Evolutionary conservation across 2,113 vertebrate genomes (phyloP).

Genomic region (Dromaius novaehollandiae): DNA sequence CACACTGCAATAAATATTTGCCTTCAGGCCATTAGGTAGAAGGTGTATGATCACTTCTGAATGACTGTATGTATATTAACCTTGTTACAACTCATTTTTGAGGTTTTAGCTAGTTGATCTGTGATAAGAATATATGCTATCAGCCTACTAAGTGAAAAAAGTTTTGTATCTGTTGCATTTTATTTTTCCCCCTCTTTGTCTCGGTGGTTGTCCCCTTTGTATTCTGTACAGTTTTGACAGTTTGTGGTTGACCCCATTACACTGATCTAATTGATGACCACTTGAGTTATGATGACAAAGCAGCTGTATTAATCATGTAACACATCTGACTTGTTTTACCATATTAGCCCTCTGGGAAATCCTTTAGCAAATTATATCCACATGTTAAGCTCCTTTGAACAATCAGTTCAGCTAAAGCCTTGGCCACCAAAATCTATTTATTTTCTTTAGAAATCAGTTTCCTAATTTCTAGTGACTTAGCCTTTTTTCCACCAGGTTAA

Average conservation of each 20-base stretch:
- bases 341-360: slow-evolving; percentile 36
- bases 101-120: not conserved
- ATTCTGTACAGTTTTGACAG: slow-evolving; percentile 6
- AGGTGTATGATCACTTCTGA: not conserved
- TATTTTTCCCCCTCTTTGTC: not conserved
- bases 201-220: not conserved
- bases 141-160: not conserved
- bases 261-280: not conserved
- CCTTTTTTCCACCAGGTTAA: not conserved
- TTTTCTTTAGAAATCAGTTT: slow-evolving; percentile 29
- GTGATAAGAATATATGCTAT: not conserved
- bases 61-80: fast-evolving
- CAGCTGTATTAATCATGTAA: slow-evolving; percentile 17
- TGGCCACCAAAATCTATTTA: slow-evolving; percentile 16
- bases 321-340: slow-evolving; percentile 29
- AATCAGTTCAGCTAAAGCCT: not conserved
- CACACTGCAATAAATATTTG: not conserved
- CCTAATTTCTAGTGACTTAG: not conserved
- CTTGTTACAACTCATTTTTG: not conserved
- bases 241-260: slow-evolving; percentile 2
- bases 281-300: slow-evolving; percentile 23
- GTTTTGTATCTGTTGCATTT: not conserved
- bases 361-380: slow-evolving; percentile 30
- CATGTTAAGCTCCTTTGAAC: slow-evolving; percentile 42
- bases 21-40: not conserved